Evolutionary conservation across 2,888 invertebrate genomes (phyloP), one percentile per base, ranked within the genome.

Genomic region (Adelognathus sp.): DNA sequence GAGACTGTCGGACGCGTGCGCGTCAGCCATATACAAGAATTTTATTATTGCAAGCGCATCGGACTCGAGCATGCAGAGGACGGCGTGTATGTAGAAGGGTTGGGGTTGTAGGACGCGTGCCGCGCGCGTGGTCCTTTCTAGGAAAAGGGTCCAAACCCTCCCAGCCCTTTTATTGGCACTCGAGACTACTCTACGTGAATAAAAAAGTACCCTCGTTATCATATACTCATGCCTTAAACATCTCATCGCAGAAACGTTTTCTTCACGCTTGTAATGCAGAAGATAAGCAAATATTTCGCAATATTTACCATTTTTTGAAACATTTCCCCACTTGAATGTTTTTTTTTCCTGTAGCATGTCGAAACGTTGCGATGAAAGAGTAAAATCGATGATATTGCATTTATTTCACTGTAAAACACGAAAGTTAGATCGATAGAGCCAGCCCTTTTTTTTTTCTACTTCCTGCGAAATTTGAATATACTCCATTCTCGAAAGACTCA

Each of bases 101-200:
- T 85, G 77, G 84, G 69, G 78, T n/a, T 39, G 29, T 54, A 36
- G 36, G 84, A 81, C 86, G 83, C 86, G 88, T 87, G 87, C 52
- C 78, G 52, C 39, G 56, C 60, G 63, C 76, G 64, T 83, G 79
- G 50, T 58, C 21, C 61, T 69, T 79, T 73, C 60, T 79, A 84
- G 82, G 80, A 72, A 82, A 81, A 67, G 84, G 84, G 66, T 75
- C 63, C 78, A 71, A 74, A 61, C 74, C 72, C 75, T 52, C 66
- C 67, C 76, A 81, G 79, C 82, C 76, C 72, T 76, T 86, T 86
- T 85, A 85, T 87, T 84, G 83, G 39, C 39, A 27, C 39, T 31
- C 14, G 36, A 50, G 16, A 60, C 33, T 16, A 1, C 21, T 50
- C 11, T 21, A 24, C 21, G 21, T 24, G 21, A 50, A 50, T 50